Evolutionary conservation across 2,888 invertebrate species (phyloP).

Genomic region (Lacanobia wlatinum): DNA sequence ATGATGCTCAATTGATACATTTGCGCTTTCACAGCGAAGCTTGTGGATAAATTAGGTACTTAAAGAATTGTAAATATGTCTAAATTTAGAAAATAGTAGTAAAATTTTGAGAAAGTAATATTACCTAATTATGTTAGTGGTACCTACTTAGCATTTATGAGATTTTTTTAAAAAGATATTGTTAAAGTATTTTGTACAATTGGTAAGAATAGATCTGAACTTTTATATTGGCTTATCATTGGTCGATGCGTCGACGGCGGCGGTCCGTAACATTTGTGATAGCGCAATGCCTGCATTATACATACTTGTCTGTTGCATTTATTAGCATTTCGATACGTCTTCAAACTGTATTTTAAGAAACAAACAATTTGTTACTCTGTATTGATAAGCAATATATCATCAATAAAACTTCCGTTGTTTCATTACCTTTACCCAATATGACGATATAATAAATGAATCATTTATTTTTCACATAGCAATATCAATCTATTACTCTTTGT

Average conservation of each 20-base stretch:
- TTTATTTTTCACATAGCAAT: too few species aligned
- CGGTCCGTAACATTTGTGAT: constrained; percentile 81
- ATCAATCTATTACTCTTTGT: too few species aligned
- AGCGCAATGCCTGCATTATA: constrained; percentile 86
- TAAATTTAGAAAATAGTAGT: constrained; percentile 87
- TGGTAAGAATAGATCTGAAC: constrained; percentile 83
- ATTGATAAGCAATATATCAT: constrained; percentile 90
- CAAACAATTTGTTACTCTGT: constrained; percentile 88
- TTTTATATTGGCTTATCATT: constrained; percentile 86
- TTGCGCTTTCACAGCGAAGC: constrained; percentile 88
- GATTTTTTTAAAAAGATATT: constrained; percentile 85
- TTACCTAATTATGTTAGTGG: constrained; percentile 84
- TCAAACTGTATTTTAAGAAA: constrained; percentile 85
- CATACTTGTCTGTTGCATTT: constrained; percentile 88
- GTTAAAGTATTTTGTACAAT: constrained; percentile 87
- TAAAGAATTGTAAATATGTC: constrained; percentile 86
- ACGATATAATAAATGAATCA: too few species aligned
- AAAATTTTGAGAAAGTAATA: constrained; percentile 82
- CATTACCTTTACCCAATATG: constrained; percentile 55
- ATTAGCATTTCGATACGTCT: constrained; percentile 88
- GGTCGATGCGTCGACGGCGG: constrained; percentile 68
- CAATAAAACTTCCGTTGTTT: constrained; percentile 79
- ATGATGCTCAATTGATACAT: constrained; percentile 88
- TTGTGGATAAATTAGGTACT: constrained; percentile 81
- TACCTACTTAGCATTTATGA: constrained; percentile 89